Percentiles rank a stretch among this genome's conserved stretches.
Conservation (phyloP, 2,113 vertebrate genomes). For the Globicephala melas region DNA sequence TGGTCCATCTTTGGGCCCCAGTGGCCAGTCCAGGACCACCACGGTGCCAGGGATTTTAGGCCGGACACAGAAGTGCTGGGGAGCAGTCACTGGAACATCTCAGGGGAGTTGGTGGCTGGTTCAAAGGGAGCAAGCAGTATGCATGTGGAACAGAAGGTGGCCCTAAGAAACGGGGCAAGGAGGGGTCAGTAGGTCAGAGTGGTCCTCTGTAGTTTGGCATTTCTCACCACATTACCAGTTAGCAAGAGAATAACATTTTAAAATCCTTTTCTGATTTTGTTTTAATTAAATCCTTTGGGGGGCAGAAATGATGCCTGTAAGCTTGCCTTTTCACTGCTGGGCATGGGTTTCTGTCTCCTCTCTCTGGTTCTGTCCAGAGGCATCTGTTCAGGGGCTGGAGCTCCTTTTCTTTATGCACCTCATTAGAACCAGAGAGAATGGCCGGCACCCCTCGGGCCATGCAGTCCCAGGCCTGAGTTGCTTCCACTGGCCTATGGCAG, state of each 20-base stretch:
- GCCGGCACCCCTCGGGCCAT: rapidly evolving
- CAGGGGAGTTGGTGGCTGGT: rapidly evolving
- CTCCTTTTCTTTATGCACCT: neutral
- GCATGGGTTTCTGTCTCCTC: neutral
- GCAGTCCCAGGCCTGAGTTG: neutral
- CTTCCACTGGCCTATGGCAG: neutral
- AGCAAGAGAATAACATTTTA: neutral
- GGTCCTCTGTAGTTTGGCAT: neutral
- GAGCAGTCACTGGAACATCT: neutral
- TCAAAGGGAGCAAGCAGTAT: neutral
- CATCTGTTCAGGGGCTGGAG: neutral
- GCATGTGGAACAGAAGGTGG: neutral
- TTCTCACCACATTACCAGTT: neutral
- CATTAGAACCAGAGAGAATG: neutral
- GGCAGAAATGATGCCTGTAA: neutral
- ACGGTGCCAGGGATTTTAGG: neutral
- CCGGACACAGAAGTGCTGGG: rapidly evolving
- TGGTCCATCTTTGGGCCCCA: neutral
- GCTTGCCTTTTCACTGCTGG: neutral
- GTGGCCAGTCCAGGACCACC: neutral
- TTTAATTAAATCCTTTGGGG: neutral
- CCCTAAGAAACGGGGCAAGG: neutral
- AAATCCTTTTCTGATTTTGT: neutral
- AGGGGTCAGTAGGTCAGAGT: neutral
- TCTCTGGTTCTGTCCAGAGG: neutral